Percentiles rank a stretch among this genome's conserved stretches.
These are phyloP conservation scores for Apoderus coryli DNA, from an alignment of 2,888 invertebrate genomes.

Conservation along the genomic window DNA sequence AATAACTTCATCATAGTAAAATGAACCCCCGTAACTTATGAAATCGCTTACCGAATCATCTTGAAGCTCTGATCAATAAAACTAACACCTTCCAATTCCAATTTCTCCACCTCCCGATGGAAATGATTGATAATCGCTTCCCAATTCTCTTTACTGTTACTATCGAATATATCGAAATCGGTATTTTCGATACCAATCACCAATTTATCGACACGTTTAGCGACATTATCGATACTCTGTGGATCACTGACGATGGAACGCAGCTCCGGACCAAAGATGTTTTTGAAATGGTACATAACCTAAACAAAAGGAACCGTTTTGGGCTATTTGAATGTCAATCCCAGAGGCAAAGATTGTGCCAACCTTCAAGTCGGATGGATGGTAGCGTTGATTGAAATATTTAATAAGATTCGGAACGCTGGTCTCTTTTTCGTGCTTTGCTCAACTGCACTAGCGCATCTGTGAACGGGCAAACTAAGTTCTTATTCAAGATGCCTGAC, in stretches of 20 bases:
- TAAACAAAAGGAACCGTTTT: slow-evolving; percentile 28
- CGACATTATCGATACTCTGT: slow-evolving; percentile 69
- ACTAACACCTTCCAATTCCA: slow-evolving; percentile 69
- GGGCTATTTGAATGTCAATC: too few relatives aligned
- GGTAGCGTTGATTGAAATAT: too few relatives aligned
- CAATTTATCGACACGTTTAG: slow-evolving; percentile 64
- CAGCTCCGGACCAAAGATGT: slow-evolving; percentile 75
- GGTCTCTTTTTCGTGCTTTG: too few relatives aligned
- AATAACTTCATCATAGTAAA: too few relatives aligned
- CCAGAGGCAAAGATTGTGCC: too few relatives aligned
- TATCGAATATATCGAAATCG: slow-evolving; percentile 71
- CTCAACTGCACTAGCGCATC: too few relatives aligned
- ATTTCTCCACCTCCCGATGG: slow-evolving; percentile 52
- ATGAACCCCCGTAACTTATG: too few relatives aligned
- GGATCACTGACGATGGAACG: slow-evolving; percentile 80
- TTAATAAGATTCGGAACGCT: too few relatives aligned
- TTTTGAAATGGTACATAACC: slow-evolving; percentile 76
- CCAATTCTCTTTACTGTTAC: slow-evolving; percentile 73
- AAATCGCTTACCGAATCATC: slow-evolving; percentile 44
- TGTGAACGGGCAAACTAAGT: too few relatives aligned
- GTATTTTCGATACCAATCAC: slow-evolving; percentile 61
- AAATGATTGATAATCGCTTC: slow-evolving; percentile 67
- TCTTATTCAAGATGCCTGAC: too few relatives aligned
- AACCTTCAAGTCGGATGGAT: too few relatives aligned
- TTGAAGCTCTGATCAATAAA: slow-evolving; percentile 81